phyloP scores from a whole-genome alignment of 2,888 invertebrate species.

The Dinocampus coccinellae region DNA sequence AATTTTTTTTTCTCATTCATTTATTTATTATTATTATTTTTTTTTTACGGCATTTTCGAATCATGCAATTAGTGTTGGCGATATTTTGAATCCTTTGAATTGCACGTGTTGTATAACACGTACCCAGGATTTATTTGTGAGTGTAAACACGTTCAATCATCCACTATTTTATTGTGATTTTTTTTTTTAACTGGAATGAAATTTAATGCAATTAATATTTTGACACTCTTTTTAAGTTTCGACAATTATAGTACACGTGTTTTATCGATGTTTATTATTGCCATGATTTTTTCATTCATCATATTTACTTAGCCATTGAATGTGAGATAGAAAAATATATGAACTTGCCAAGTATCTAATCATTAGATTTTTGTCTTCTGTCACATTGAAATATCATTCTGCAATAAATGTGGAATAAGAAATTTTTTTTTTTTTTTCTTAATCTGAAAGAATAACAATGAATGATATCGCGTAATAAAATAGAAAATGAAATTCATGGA shows the following conservation, averaged over 20 bases:
- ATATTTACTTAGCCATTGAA: not conserved
- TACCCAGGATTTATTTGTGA: not conserved
- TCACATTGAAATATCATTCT: not conserved
- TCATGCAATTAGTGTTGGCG: slow-evolving; percentile 1
- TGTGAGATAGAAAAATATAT: not conserved
- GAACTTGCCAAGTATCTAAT: not conserved
- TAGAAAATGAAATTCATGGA: not conserved
- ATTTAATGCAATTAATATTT: slow-evolving; percentile 5
- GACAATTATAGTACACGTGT: not conserved
- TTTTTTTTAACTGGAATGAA: slow-evolving; percentile 14
- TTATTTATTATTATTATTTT: too few species aligned
- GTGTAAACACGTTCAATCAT: slow-evolving; percentile 5
- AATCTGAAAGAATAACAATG: not conserved
- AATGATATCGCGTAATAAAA: not conserved
- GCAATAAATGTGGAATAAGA: not conserved
- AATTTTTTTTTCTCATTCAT: not conserved
- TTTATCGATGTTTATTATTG: not conserved
- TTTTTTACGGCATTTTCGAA: not conserved
- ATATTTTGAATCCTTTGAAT: not conserved
- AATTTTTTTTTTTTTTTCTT: not conserved
- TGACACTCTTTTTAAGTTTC: not conserved
- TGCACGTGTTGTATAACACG: not conserved
- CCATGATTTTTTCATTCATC: not conserved
- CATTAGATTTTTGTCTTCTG: not conserved
- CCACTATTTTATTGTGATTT: not conserved